Evolutionary conservation across 2,113 vertebrate species (phyloP), one percentile per base, ranked within the genome.

Genomic region (Xiphias gladius): DNA sequence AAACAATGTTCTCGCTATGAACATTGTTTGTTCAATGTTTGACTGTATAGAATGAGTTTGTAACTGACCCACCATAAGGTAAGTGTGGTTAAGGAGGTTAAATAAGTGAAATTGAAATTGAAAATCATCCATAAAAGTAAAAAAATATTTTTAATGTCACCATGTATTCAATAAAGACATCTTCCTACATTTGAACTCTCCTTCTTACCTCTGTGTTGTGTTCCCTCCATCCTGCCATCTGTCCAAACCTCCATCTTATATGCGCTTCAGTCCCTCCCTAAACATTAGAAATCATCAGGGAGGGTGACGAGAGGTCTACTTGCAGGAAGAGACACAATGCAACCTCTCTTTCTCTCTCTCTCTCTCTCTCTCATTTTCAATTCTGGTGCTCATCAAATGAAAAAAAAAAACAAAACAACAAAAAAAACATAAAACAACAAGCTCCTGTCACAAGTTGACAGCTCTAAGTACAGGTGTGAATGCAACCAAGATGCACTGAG

Each of bases 281-380:
- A 77, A 68, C 55, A 84, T 80, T 66, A 83, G 58, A 46, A 74
- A 74, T 58, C 77, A 86, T 81, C 77, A 59, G 69, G 73, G 64
- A 82, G 79, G 79, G 43, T 82, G 78, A 71, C 11, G 39, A 73
- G 55, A 80, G 81, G 57, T 83, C 50, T 68, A 67, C 50, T 64
- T 14, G 22, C 71, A 79, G 61, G 72, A 80, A 80, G 67, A 46
- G 77, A 57, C 63, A 16, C 4, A 39, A 80, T 55, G 72, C 57
- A 77, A 28, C 50, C 26, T 82, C 80, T 79, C 71, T n/a, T n/a
- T n/a, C n/a, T n/a, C n/a, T n/a, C n/a, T n/a, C n/a, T n/a, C n/a
- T n/a, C n/a, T n/a, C n/a, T n/a, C n/a, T n/a, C n/a, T n/a, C n/a
- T n/a, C n/a, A n/a, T n/a, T n/a, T n/a, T n/a, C n/a, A 43, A 7